phyloP scores from a whole-genome alignment of 2,797 vertebrate genomes.

The Sorex maritimensis region DNA sequence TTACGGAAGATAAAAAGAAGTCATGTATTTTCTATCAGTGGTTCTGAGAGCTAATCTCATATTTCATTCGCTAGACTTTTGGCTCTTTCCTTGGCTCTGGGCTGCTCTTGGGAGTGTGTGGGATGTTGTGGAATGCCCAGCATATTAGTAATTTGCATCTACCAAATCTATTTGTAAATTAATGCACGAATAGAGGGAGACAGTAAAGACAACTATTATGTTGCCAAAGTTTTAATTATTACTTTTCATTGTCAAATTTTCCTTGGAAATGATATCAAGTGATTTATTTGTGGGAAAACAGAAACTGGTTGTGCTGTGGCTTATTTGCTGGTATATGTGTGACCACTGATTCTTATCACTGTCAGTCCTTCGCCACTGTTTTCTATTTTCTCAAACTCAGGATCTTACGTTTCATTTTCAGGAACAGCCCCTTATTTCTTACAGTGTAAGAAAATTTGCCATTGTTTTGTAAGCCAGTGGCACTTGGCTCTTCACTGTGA shows the following conservation, averaged over 20 bases:
- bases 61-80: slow-evolving; percentile 44
- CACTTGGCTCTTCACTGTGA: not conserved
- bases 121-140: slow-evolving; percentile 24
- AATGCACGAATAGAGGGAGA: slow-evolving; percentile 12
- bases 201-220: slow-evolving; percentile 59
- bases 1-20: not conserved
- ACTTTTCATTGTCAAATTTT: slow-evolving; percentile 58
- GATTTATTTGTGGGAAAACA: slow-evolving; percentile 48
- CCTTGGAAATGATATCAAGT: slow-evolving; percentile 37
- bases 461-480: not conserved
- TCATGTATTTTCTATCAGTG: not conserved
- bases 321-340: slow-evolving; percentile 33
- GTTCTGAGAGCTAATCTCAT: slow-evolving; percentile 9
- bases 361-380: slow-evolving; percentile 46
- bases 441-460: not conserved
- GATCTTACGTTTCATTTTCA: slow-evolving; percentile 43
- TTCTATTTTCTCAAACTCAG: not conserved
- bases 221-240: slow-evolving; percentile 58
- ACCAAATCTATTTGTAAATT: slow-evolving; percentile 72
- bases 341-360: not conserved
- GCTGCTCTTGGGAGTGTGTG: slow-evolving; percentile 23
- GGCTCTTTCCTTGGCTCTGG: not conserved
- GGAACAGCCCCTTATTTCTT: slow-evolving; percentile 7
- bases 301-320: slow-evolving; percentile 29
- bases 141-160: slow-evolving; percentile 69